Percentiles rank a stretch among this genome's conserved stretches.
Conservation (phyloP, 2,797 vertebrate species). For the Lutjanus argentimaculatus region DNA sequence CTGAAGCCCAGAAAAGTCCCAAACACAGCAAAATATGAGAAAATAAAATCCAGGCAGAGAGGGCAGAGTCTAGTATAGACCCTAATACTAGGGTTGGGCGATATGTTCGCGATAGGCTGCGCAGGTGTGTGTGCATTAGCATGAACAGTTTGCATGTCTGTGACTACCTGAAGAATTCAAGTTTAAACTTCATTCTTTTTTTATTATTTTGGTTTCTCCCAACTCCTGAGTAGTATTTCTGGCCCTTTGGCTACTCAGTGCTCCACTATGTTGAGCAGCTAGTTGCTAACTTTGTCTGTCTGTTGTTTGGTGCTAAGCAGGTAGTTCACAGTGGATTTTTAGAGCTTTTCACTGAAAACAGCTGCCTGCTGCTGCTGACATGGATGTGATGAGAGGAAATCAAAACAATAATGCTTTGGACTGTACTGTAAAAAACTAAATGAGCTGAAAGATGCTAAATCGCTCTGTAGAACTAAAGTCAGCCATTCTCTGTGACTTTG, state of each 20-base stretch:
- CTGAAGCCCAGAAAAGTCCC: too few relatives aligned
- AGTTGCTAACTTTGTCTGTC: not conserved
- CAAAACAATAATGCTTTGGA: not conserved
- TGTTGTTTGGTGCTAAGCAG: not conserved
- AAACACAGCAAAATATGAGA: too few relatives aligned
- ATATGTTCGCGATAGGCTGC: too few relatives aligned
- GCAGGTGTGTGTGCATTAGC: too few relatives aligned
- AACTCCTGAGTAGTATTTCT: not conserved
- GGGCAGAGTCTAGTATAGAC: too few relatives aligned
- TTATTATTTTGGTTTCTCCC: not conserved
- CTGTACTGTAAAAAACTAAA: not conserved
- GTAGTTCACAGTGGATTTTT: not conserved
- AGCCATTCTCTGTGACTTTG: not conserved
- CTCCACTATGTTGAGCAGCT: not conserved
- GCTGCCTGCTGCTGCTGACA: not conserved
- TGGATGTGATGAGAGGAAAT: not conserved
- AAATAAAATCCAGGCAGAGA: too few relatives aligned
- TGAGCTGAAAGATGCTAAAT: not conserved
- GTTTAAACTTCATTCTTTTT: not conserved
- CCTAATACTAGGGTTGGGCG: too few relatives aligned
- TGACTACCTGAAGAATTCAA: not conserved
- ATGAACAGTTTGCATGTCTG: too few relatives aligned
- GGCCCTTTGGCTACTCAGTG: not conserved
- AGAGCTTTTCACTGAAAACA: not conserved
- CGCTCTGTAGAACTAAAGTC: not conserved